Evolutionary conservation across 2,113 vertebrate genomes (phyloP).

Genomic region (Gnathonemus echidnorhynchus): DNA sequence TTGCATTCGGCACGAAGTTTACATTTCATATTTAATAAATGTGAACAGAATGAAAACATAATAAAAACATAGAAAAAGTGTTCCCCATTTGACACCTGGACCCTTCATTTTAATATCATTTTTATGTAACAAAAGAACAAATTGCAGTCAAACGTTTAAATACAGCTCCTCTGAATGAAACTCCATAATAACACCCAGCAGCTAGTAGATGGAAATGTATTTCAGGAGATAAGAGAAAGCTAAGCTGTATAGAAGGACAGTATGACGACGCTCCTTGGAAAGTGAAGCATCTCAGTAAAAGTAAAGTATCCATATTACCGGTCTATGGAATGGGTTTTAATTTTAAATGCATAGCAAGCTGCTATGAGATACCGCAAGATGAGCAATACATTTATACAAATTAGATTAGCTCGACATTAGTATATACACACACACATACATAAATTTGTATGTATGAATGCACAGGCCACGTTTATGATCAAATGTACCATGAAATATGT

Average conservation of each 20-base stretch:
- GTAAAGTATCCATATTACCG: conserved; percentile 44
- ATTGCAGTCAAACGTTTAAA: conserved; percentile 64
- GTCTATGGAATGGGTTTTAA: conserved; percentile 26
- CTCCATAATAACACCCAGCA: conserved; percentile 57
- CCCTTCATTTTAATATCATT: conserved; percentile 57
- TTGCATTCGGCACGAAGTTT: conserved; percentile 57
- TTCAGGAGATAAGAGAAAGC: conserved; percentile 62
- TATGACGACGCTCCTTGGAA: conserved; percentile 46
- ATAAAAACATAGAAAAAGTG: conserved; percentile 61
- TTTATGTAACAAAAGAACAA: conserved; percentile 55
- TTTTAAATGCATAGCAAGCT: conserved; percentile 52
- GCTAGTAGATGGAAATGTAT: conserved; percentile 60
- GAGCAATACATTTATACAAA: conserved; percentile 32
- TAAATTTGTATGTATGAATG: background rate
- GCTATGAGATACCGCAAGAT: conserved; percentile 25
- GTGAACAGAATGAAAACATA: conserved; percentile 51
- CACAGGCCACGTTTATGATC: background rate
- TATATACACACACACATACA: background rate
- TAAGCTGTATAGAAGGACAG: conserved; percentile 43
- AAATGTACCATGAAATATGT: background rate
- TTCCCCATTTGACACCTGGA: conserved; percentile 63
- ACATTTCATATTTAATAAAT: conserved; percentile 63
- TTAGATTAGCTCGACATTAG: background rate
- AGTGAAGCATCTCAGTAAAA: conserved; percentile 65
- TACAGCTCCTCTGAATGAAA: conserved; percentile 52